Percentiles rank a stretch among this genome's conserved stretches.
Conservation (phyloP, 2,888 invertebrate genomes). For the Phyto melanocephala region DNA sequence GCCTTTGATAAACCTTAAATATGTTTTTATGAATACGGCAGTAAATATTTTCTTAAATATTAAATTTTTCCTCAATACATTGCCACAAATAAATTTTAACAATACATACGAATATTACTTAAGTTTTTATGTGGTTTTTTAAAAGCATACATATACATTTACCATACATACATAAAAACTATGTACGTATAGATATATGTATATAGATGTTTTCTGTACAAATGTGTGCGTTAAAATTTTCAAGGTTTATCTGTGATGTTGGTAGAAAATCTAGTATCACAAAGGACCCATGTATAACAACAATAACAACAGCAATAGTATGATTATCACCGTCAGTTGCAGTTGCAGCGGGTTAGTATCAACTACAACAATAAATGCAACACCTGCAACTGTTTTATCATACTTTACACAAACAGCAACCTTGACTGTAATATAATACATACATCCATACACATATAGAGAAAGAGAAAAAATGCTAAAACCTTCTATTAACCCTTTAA, state of each 20-base stretch:
- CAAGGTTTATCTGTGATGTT: slow-evolving; percentile 61
- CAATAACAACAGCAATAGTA: background rate
- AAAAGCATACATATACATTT: too few relatives aligned
- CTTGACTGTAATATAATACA: slow-evolving; percentile 60
- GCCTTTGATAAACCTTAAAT: too few relatives aligned
- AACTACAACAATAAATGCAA: slow-evolving; percentile 24
- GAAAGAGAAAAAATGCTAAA: slow-evolving; percentile 7
- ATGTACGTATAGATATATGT: background rate
- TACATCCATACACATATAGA: background rate
- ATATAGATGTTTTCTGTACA: slow-evolving; percentile 1
- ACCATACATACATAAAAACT: too few relatives aligned
- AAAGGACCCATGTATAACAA: slow-evolving; percentile 43
- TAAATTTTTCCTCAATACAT: slow-evolving; percentile 15
- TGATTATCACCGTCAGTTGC: background rate
- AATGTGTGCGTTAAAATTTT: slow-evolving; percentile 19
- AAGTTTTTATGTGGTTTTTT: slow-evolving; percentile 47
- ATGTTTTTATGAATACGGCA: too few relatives aligned
- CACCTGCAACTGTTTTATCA: slow-evolving; percentile 60
- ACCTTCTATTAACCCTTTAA: slow-evolving; percentile 18
- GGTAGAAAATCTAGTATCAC: slow-evolving; percentile 49
- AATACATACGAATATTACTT: slow-evolving; percentile 27
- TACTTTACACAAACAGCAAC: slow-evolving; percentile 53
- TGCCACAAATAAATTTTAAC: slow-evolving; percentile 17
- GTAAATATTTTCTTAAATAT: too few relatives aligned
- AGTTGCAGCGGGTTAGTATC: background rate